Evolutionary conservation across 2,113 vertebrate genomes (phyloP), one percentile per base, ranked within the genome.

Genomic region (Gopherus flavomarginatus): DNA sequence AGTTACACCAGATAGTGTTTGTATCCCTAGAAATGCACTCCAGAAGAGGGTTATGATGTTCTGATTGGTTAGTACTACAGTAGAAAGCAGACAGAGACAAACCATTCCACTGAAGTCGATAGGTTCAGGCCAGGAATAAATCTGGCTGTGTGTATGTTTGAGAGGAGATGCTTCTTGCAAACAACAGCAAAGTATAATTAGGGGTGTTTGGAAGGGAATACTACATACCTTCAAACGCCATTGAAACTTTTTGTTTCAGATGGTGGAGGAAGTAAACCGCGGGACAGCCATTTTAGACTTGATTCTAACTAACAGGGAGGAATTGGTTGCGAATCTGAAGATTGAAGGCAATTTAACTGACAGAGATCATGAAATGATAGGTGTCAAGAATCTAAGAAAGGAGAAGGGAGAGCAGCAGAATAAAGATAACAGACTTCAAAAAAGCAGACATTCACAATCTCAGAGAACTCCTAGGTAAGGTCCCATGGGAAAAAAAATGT

Each of bases 201-300:
- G 3, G 26, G 17, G 5, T 59, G 0, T 31, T 21, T 80, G 52
- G n/a, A 1, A 1, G 54, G 6, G 72, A 14, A 17, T 77, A 1
- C 26, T 56, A 42, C 26, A 78, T 44, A 29, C 24, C 26, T 78
- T 47, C 44, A 44, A 78, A 78, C 3, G 27, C 42, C 42, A 38
- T 72, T 72, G 65, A 72, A 72, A 72, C n/a, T 10, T 21, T 38
- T 21, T 72, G n/a, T 72, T 72, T 38, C 65, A 38, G 14, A 72
- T 6, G n/a, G 8, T 72, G n/a, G n/a, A 72, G 19, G 65, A 72
- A 22, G n/a, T 19, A 38, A 38, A 3, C n/a, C 17, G 2, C 22
- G 19, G 4, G 19, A 38, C 65, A 10, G 19, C 35, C n/a, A 72
- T 38, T 72, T 72, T 38, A 72, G 65, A 22, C n/a, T 72, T 72